Conservation (phyloP, 2,113 vertebrate genomes). For the Pterocles gutturalis region DNA sequence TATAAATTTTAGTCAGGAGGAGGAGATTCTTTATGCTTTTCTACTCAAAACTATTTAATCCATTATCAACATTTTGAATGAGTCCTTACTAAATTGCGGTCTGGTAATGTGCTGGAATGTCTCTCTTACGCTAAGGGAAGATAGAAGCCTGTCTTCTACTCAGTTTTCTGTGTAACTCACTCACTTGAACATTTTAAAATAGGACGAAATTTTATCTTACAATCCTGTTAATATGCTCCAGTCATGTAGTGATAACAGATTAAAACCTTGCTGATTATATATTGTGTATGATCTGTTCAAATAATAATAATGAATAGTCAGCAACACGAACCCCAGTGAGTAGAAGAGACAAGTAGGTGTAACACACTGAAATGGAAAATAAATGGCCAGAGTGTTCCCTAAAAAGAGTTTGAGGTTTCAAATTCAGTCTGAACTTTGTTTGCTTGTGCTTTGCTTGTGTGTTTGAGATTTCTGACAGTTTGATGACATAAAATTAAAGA, state of each 20-base stretch:
- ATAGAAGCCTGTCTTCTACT: constrained; percentile 40
- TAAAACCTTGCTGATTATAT: neutral
- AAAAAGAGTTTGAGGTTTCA: neutral
- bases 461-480: neutral
- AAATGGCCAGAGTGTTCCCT: neutral
- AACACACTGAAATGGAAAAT: neutral
- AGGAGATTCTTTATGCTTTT: constrained; percentile 67
- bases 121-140: constrained; percentile 44
- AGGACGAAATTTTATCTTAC: neutral
- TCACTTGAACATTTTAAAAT: constrained; percentile 6
- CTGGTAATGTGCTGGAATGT: constrained; percentile 61
- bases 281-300: neutral
- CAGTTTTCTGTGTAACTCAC: constrained; percentile 9
- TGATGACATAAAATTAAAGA: neutral
- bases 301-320: neutral
- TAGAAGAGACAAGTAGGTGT: neutral
- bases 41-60: constrained; percentile 64
- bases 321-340: neutral
- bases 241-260: neutral
- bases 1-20: constrained; percentile 78
- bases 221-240: neutral
- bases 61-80: constrained; percentile 72
- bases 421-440: neutral
- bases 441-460: neutral
- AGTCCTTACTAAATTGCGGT: constrained; percentile 59